Evolutionary conservation across 23 tunicate genomes (phyloP).

Genomic region (Trididemnum clinides): DNA sequence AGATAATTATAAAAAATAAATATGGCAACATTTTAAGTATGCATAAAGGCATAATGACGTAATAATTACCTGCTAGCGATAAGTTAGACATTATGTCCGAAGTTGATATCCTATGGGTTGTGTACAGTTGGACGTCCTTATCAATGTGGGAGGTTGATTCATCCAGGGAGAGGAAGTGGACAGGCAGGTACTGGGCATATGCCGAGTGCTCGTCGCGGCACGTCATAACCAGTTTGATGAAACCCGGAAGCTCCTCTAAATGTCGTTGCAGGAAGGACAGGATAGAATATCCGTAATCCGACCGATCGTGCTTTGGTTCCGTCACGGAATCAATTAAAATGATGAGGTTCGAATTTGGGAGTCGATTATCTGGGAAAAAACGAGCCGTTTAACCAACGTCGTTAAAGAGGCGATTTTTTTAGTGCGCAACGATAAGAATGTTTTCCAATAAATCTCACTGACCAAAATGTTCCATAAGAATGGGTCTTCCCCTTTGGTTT

Average conservation of each 20-base stretch:
- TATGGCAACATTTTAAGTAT: too few relatives aligned
- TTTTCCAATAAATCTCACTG: too few relatives aligned
- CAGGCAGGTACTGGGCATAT: not conserved
- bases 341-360: slow-evolving; percentile 65
- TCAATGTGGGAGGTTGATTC: slow-evolving; percentile 20
- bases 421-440: too few relatives aligned
- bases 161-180: slow-evolving; percentile 47
- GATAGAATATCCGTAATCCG: slow-evolving; percentile 91
- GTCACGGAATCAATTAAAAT: slow-evolving; percentile 79
- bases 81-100: slow-evolving; percentile 53
- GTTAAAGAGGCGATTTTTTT: too few relatives aligned
- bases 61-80: slow-evolving; percentile 64
- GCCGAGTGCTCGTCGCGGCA: slow-evolving; percentile 47
- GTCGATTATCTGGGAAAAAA: slow-evolving; percentile 54
- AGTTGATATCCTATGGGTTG: slow-evolving; percentile 54
- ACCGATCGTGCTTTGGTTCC: slow-evolving; percentile 78
- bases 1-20: too few relatives aligned
- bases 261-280: slow-evolving; percentile 65
- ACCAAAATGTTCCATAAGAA: too few relatives aligned
- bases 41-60: too few relatives aligned
- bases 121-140: slow-evolving; percentile 59
- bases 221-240: slow-evolving; percentile 82
- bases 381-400: too few relatives aligned
- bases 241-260: slow-evolving; percentile 70
- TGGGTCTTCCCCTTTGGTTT: too few relatives aligned